Evolutionary conservation across 2,113 vertebrate species (phyloP), one percentile per base, ranked within the genome.

Genomic region (Bothrops jararaca): DNA sequence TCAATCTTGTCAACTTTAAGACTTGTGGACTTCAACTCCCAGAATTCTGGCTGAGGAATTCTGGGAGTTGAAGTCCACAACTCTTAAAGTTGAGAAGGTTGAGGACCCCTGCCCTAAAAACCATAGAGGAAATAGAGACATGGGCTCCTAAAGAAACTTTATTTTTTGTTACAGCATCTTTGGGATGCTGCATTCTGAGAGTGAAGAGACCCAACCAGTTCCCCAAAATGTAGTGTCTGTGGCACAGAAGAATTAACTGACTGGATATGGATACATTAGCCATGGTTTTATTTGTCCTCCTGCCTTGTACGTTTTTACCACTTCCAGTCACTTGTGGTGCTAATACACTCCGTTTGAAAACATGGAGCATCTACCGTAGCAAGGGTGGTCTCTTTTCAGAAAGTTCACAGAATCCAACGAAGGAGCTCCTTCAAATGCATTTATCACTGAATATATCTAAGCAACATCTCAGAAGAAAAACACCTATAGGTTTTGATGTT

Each of bases 401-500:
- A 88, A 85, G 54, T 12, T 45, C 22, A 23, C 23, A 29, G 52
- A 88, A 53, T 9, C 45, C 34, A 57, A 26, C 6, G 24, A 90
- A 39, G 50, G 9, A 85, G 23, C 29, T 74, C 15, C 34, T 57
- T 52, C 88, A 85, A 87, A 23, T 50, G 18, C 52, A 74, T 91
- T 52, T 39, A 74, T 93, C 93, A 86, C 45, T 52, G 86, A 52
- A 89, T 50, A 93, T 13, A 50, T 57, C 74, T 52, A n/a, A 7
- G 60, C 0, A 48, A 45, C 54, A 24, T 2, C 1, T 6, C 22
- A 42, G 20, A 20, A 85, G 50, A 39, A 56, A 88, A 93, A 29
- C 3, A 15, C n/a, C 57, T 85, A 0, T 26, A 42, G 54, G 29
- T 89, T 7, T 90, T 26, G 26, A 0, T 29, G 22, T 57, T 74